Evolutionary conservation across 2,113 vertebrate species (phyloP), one percentile per base, ranked within the genome.

Genomic region (Sylvilagus bachmani): DNA sequence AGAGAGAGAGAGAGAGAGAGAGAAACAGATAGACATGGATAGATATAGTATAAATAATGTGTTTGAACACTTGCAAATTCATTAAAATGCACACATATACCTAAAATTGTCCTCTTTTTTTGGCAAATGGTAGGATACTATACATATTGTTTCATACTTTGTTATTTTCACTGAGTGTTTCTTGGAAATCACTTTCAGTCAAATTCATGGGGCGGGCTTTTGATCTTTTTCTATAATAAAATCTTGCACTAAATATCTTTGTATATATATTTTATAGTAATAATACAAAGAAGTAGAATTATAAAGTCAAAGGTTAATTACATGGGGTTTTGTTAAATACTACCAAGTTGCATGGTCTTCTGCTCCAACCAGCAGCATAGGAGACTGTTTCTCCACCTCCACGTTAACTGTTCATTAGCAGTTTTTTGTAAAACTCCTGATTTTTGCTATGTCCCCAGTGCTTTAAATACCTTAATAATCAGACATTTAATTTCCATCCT

Each of bases 401-500:
- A 58, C 55, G 61, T 87, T 90, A 84, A 51, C 70, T 92, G 25
- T 71, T 66, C 33, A 74, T 93, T 49, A 94, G 29, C 24, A 86
- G 75, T 89, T 93, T 75, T 12, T 67, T 77, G 3, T 49, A 77
- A 86, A 82, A 44, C 3, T 64, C 69, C 27, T 75, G 21, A 0
- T 36, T 66, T 77, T 62, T 86, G 58, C 19, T 78, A 82, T 29
- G 16, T 84, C 4, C 10, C 31, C 11, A 64, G 31, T 93, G 27
- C 31, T 81, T 81, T 85, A 95, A 81, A 80, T 31, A 55, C 4
- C 25, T 73, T 91, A 70, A 66, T 86, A 95, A 77, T 93, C 16
- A 93, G 29, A 86, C 80, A 82, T 55, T 80, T 89, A 86, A 86
- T 89, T 88, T 29, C 31, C 16, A n/a, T 77, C 44, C 81, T 7